These are phyloP conservation scores for Drosophila infuscata DNA, from an alignment of 2,888 invertebrate genomes.

Conservation along the genomic window DNA sequence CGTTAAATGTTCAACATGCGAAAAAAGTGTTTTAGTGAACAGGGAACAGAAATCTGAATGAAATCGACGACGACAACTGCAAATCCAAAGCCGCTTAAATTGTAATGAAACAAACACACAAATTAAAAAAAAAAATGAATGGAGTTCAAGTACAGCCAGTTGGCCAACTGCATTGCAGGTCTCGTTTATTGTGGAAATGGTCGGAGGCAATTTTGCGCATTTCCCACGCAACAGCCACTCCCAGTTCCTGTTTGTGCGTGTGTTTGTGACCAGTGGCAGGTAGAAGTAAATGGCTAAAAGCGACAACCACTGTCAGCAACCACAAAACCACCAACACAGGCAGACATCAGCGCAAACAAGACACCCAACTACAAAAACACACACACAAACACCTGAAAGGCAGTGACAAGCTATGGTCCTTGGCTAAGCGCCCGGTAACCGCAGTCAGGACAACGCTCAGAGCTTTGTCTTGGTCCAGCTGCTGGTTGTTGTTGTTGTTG, in stretches of 20 bases:
- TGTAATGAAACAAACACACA: constrained; percentile 66
- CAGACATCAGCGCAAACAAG: constrained; percentile 42
- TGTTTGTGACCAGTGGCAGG: constrained; percentile 37
- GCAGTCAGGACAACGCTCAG: constrained; percentile 60
- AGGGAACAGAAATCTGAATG: constrained; percentile 12
- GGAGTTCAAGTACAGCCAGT: constrained; percentile 7
- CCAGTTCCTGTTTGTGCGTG: constrained; percentile 43
- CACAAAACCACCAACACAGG: constrained; percentile 72
- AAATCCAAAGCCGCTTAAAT: constrained; percentile 74
- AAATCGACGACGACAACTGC: constrained; percentile 30
- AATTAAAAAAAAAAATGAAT: constrained; percentile 16
- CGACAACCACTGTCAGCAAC: constrained; percentile 57
- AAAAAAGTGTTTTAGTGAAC: constrained; percentile 6
- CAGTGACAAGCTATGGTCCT: constrained; percentile 13
- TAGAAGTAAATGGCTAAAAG: constrained; percentile 60
- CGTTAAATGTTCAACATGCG: constrained; percentile 21
- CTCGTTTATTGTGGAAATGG: constrained; percentile 15
- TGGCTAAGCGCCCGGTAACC: constrained; percentile 54
- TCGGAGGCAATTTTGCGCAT: constrained; percentile 45
- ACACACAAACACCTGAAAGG: constrained; percentile 1
- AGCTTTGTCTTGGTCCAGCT: constrained; percentile 25
- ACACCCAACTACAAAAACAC: constrained; percentile 25
- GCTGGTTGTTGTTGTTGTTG: constrained; percentile 20
- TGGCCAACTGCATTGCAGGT: neutral
- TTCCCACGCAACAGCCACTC: constrained; percentile 62